Evolutionary conservation across 2,797 vertebrate species (phyloP).

Genomic region (Ctenochaetus hawaiiensis): DNA sequence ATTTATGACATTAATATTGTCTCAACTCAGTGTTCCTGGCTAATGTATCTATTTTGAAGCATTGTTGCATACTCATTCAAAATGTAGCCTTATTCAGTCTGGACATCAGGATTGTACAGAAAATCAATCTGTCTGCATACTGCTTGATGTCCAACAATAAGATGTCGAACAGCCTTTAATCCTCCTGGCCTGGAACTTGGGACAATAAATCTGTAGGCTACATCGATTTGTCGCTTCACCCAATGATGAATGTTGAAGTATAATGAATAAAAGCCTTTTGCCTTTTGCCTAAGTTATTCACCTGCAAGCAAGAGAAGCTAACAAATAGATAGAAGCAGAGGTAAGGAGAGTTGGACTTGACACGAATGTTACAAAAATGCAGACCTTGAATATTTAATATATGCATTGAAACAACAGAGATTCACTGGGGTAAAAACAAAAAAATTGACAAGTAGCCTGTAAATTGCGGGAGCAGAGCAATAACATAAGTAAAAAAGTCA

Average conservation of each 20-base stretch:
- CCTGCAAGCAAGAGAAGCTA: neutral
- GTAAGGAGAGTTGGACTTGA: neutral
- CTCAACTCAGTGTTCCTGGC: neutral
- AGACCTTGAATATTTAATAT: neutral
- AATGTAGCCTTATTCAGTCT: conserved; percentile 38
- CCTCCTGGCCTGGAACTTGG: conserved; percentile 29
- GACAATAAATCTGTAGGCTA: conserved; percentile 8
- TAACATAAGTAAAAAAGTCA: neutral
- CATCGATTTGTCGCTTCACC: conserved; percentile 14
- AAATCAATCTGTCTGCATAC: conserved; percentile 59
- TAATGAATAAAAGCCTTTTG: neutral
- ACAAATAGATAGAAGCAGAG: neutral
- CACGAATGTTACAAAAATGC: neutral
- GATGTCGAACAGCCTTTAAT: conserved; percentile 44
- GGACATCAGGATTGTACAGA: conserved; percentile 51
- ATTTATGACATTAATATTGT: neutral
- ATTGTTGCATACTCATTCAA: conserved; percentile 29
- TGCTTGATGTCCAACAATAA: conserved; percentile 34
- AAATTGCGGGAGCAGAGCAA: neutral
- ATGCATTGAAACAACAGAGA: too few species aligned
- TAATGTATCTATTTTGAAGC: conserved; percentile 15
- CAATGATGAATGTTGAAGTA: neutral
- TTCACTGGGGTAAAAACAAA: neutral
- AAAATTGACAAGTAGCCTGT: neutral
- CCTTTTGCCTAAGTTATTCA: neutral